phyloP scores from a whole-genome alignment of 2,113 vertebrate species.

The Candoia aspera region DNA sequence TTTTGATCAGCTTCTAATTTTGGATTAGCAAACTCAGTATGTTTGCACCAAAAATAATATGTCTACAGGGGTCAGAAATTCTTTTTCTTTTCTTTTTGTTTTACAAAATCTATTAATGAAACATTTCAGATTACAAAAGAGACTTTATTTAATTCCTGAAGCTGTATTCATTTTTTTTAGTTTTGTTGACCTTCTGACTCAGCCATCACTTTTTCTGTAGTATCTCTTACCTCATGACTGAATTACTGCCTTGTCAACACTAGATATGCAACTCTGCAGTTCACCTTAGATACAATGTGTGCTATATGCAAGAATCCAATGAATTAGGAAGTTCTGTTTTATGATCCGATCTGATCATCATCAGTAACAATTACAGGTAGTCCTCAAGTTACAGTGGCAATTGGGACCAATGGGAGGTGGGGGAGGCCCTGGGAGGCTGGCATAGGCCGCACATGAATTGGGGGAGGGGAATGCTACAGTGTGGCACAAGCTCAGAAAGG shows the following conservation, averaged over 20 bases:
- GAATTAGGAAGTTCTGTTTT: background rate
- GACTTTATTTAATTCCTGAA: background rate
- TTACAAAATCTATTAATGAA: background rate
- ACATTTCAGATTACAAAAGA: background rate
- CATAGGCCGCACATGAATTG: background rate
- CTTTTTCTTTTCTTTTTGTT: background rate
- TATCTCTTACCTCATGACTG: background rate
- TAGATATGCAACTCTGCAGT: background rate
- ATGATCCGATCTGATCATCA: conserved; percentile 14
- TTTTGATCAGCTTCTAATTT: background rate
- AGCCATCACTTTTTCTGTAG: background rate
- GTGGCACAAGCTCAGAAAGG: background rate
- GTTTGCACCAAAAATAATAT: background rate
- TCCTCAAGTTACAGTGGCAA: background rate
- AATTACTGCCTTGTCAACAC: conserved; percentile 33
- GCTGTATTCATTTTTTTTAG: conserved; percentile 27
- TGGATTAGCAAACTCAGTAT: background rate
- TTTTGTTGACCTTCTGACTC: conserved; percentile 13
- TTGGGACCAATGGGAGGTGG: background rate
- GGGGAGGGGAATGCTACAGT: background rate
- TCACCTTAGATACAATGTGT: background rate
- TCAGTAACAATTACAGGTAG: background rate
- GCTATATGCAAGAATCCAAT: background rate
- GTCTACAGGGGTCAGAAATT: background rate
- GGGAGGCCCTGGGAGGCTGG: background rate